phyloP scores from a whole-genome alignment of 2,888 invertebrate species.

The Trissonchulus latispiculum region DNA sequence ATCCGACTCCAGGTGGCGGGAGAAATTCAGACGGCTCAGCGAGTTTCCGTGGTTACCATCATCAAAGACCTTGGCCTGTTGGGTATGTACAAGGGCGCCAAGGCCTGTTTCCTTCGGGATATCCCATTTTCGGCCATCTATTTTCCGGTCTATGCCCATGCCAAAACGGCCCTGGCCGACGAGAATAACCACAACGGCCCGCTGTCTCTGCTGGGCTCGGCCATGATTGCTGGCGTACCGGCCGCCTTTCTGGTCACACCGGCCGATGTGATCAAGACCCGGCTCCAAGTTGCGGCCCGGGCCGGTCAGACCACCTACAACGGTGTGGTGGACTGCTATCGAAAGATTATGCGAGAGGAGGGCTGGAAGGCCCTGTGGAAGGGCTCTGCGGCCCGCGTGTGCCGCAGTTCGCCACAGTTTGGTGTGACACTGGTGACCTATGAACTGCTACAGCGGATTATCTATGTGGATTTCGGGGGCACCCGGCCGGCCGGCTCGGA shows the following conservation, averaged over 20 bases:
- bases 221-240: slow-evolving; percentile 67
- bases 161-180: slow-evolving; percentile 79
- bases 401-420: slow-evolving; percentile 95
- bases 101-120: slow-evolving; percentile 84
- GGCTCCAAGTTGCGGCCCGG: slow-evolving; percentile 68
- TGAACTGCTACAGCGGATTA: slow-evolving; percentile 83
- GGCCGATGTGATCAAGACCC: slow-evolving; percentile 93
- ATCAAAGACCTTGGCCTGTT: slow-evolving; percentile 87
- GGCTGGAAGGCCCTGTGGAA: slow-evolving; percentile 96
- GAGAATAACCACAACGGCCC: slow-evolving; percentile 92
- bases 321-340: slow-evolving; percentile 64
- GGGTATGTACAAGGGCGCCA: slow-evolving; percentile 77
- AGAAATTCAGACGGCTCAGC: slow-evolving; percentile 71
- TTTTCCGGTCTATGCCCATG: slow-evolving; percentile 92
- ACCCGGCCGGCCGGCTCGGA: slow-evolving; percentile 49
- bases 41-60: slow-evolving; percentile 76
- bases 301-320: slow-evolving; percentile 89
- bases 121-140: slow-evolving; percentile 96
- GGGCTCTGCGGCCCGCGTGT: slow-evolving; percentile 83
- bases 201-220: slow-evolving; percentile 57
- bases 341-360: slow-evolving; percentile 71
- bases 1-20: slow-evolving; percentile 96
- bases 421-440: slow-evolving; percentile 95
- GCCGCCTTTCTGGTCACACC: slow-evolving; percentile 96
- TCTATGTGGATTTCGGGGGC: slow-evolving; percentile 97